phyloP scores from a whole-genome alignment of 2,113 vertebrate species.

The Fregata magnificens region DNA sequence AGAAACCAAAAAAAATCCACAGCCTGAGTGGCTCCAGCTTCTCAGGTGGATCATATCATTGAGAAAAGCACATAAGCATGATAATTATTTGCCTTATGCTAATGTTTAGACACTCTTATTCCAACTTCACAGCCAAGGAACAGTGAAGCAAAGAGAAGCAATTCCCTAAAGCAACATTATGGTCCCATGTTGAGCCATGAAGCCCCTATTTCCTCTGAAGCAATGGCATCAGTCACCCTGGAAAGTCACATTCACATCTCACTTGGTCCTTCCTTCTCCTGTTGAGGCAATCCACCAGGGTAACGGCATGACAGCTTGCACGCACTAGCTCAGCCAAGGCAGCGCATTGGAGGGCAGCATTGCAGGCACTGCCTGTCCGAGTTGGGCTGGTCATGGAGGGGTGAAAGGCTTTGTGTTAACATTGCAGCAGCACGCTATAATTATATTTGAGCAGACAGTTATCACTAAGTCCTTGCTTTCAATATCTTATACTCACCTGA shows the following conservation, averaged over 20 bases:
- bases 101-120: background rate
- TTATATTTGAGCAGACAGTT: background rate
- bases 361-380: background rate
- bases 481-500: background rate
- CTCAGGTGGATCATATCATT: background rate
- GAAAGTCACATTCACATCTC: background rate
- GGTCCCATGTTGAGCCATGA: background rate
- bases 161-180: background rate
- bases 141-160: background rate
- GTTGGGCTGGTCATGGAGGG: background rate
- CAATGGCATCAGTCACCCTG: background rate
- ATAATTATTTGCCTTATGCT: background rate
- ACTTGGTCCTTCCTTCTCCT: background rate
- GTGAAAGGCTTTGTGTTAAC: background rate
- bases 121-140: background rate
- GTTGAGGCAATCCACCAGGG: background rate
- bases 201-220: background rate
- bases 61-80: background rate
- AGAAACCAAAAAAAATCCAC: background rate
- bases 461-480: background rate
- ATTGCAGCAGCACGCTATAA: background rate
- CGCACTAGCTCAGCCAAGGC: background rate
- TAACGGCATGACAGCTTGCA: background rate
- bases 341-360: background rate
- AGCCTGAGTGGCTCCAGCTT: background rate